A percentile compares a stretch with the other conserved stretches of the same genome.
phyloP scores from a whole-genome alignment of 2,888 invertebrate species.

The Rhyacophila evoluta region DNA sequence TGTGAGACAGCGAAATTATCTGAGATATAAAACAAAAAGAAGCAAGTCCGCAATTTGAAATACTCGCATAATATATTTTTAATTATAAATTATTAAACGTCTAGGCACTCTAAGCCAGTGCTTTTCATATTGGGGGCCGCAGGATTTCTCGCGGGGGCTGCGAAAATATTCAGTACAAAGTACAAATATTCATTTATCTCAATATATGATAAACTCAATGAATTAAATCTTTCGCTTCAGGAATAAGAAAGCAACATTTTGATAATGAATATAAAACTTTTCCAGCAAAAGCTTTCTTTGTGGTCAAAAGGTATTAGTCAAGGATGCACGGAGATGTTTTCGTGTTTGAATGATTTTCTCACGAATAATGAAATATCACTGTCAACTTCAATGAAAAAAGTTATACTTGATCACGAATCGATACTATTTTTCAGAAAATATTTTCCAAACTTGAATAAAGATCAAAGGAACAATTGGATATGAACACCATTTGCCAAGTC shows the following conservation, averaged over 20 bases:
- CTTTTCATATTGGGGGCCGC: too few species aligned
- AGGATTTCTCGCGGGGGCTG: too few species aligned
- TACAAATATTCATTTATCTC: too few species aligned
- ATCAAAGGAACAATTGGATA: too few species aligned
- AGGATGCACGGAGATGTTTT: conserved; percentile 34
- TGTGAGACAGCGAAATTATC: too few species aligned
- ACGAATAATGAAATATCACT: conserved; percentile 32
- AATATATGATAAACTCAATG: background rate
- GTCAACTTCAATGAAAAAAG: background rate
- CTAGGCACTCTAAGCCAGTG: too few species aligned
- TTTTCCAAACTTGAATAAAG: conserved; percentile 2
- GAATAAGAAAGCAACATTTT: conserved; percentile 31
- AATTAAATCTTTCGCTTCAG: conserved; percentile 30
- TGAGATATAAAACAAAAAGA: too few species aligned
- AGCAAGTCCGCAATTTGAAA: too few species aligned
- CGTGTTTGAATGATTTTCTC: conserved; percentile 28
- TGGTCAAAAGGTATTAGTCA: conserved; percentile 21
- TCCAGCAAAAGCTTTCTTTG: conserved; percentile 10
- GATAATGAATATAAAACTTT: conserved; percentile 11
- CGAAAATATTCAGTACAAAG: too few species aligned
- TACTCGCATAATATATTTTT: too few species aligned
- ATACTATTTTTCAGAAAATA: background rate
- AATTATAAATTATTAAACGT: too few species aligned
- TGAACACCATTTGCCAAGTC: too few species aligned
- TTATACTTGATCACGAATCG: background rate